Conservation (phyloP, 1,140 invertebrate species). For the Apis cerana region DNA sequence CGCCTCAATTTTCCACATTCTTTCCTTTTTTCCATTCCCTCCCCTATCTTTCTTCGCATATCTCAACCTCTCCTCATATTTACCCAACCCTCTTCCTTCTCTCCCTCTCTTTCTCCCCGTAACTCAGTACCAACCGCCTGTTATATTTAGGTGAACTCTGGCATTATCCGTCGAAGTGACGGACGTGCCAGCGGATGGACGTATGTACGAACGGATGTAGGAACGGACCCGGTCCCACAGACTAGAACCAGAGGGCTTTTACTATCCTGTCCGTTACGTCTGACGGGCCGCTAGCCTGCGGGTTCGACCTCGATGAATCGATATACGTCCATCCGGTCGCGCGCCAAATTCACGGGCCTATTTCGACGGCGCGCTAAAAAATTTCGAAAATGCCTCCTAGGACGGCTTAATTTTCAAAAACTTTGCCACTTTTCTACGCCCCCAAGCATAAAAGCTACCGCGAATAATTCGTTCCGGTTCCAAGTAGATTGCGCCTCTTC, state of each 20-base stretch:
- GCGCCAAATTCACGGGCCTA: slow-evolving; percentile 44
- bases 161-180: slow-evolving; percentile 69
- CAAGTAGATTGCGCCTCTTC: no score
- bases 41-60: no score
- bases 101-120: not conserved
- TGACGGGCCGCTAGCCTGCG: slow-evolving; percentile 62
- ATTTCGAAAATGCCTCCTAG: slow-evolving; percentile 8
- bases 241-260: slow-evolving; percentile 68
- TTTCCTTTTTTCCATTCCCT: not conserved
- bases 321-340: slow-evolving; percentile 63
- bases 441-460: no score
- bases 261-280: slow-evolving; percentile 70
- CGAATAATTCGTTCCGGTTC: no score
- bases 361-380: not conserved
- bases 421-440: no score
- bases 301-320: slow-evolving; percentile 65
- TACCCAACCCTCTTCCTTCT: no score
- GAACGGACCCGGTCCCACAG: slow-evolving; percentile 59
- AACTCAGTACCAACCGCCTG: slow-evolving; percentile 5
- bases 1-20: no score
- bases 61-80: no score
- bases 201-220: slow-evolving; percentile 62
- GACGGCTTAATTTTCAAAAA: not conserved
- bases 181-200: slow-evolving; percentile 62
- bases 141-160: slow-evolving; percentile 75